These are phyloP conservation scores for Lordiphosa andalusiaca DNA, from an alignment of 2,888 invertebrate genomes.

Conservation along the genomic window DNA sequence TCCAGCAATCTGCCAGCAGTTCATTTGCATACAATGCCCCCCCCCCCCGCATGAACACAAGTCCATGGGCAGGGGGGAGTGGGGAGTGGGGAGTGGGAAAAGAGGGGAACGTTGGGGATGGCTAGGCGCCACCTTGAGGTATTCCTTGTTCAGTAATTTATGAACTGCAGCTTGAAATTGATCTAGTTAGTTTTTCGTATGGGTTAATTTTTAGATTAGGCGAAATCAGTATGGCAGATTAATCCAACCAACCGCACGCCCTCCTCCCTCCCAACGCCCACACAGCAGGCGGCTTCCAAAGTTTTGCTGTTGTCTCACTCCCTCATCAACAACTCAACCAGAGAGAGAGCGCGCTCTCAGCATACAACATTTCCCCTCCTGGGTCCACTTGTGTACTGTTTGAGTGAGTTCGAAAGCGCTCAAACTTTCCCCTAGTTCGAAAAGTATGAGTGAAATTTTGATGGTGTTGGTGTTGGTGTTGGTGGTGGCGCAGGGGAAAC, in stretches of 20 bases:
- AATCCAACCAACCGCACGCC: too few species aligned
- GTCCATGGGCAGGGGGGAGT: too few species aligned
- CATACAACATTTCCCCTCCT: slow-evolving; percentile 8
- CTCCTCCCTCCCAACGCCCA: too few species aligned
- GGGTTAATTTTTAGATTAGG: too few species aligned
- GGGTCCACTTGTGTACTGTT: too few species aligned
- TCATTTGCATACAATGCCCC: slow-evolving; percentile 63
- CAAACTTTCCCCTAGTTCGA: slow-evolving; percentile 27
- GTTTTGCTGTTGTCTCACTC: neutral
- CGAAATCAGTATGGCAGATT: too few species aligned
- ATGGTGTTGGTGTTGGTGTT: neutral
- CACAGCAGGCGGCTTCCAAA: too few species aligned
- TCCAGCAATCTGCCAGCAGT: slow-evolving; percentile 8
- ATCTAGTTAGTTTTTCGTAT: too few species aligned
- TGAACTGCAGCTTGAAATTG: too few species aligned
- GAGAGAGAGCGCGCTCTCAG: slow-evolving; percentile 5
- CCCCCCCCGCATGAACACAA: slow-evolving; percentile 6
- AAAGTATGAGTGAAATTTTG: slow-evolving; percentile 13
- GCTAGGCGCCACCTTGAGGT: slow-evolving; percentile 31
- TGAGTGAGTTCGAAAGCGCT: slow-evolving; percentile 6
- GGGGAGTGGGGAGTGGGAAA: neutral
- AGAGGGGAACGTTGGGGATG: neutral
- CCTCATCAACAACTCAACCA: slow-evolving; percentile 4
- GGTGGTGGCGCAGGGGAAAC: neutral
- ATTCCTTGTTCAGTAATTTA: too few species aligned